phyloP scores from a whole-genome alignment of 2,113 vertebrate genomes.

The Calyptommatus sinebrachiatus region DNA sequence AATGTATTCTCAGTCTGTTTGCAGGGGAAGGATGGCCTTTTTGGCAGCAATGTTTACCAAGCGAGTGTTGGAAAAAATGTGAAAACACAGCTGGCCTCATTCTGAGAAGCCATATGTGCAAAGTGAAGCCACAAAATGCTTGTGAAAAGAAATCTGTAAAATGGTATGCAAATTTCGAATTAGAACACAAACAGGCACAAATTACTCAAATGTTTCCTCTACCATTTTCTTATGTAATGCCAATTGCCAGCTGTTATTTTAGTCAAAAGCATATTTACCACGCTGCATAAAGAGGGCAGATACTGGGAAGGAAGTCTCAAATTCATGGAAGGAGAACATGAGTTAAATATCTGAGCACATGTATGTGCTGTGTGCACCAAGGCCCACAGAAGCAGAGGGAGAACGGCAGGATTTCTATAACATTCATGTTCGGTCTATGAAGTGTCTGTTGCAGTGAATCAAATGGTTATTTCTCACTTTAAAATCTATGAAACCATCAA shows the following conservation, averaged over 20 bases:
- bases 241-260: neutral
- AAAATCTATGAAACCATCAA: slow-evolving; percentile 28
- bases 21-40: neutral
- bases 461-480: slow-evolving; percentile 10
- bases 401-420: neutral
- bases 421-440: neutral
- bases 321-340: neutral
- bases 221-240: neutral
- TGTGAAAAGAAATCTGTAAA: neutral
- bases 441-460: neutral
- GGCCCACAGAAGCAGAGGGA: too few species aligned
- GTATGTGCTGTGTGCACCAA: neutral
- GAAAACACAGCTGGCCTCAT: neutral
- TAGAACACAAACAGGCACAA: neutral
- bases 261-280: neutral
- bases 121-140: neutral
- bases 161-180: neutral
- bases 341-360: neutral
- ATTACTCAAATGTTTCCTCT: neutral
- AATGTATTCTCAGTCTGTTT: neutral
- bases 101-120: neutral
- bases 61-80: neutral
- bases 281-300: neutral
- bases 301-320: neutral
- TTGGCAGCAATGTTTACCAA: neutral